Evolutionary conservation across 2,888 invertebrate species (phyloP).

Genomic region (Gisinianus flammeolus): DNA sequence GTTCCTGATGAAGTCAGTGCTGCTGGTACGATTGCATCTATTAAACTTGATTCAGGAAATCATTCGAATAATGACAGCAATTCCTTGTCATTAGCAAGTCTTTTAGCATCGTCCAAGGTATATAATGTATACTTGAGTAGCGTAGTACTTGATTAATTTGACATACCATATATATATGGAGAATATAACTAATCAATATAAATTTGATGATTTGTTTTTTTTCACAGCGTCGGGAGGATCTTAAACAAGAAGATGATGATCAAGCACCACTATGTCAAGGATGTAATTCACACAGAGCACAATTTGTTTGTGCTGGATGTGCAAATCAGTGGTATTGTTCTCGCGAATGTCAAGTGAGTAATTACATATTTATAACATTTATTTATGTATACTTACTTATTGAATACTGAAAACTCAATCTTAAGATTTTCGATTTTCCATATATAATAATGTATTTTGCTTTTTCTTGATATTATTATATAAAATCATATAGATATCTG

Average conservation of each 20-base stretch:
- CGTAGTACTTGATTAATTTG: neutral
- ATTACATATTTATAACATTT: neutral
- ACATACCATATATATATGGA: neutral
- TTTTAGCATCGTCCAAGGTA: conserved; percentile 66
- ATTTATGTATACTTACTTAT: neutral
- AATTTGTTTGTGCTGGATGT: conserved; percentile 88
- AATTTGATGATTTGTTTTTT: conserved; percentile 9
- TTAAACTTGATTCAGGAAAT: conserved; percentile 26
- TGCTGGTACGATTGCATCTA: conserved; percentile 35
- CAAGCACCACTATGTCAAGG: conserved; percentile 82
- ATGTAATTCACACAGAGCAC: conserved; percentile 79
- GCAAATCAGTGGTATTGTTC: conserved; percentile 95
- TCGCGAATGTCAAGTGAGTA: conserved; percentile 83
- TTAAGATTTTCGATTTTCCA: neutral
- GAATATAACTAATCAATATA: neutral
- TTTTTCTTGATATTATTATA: conserved; percentile 40
- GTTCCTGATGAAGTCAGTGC: conserved; percentile 28
- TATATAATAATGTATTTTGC: neutral
- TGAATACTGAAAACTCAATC: neutral
- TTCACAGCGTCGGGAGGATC: conserved; percentile 54
- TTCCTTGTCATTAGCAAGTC: conserved; percentile 62
- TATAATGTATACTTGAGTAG: conserved; percentile 17
- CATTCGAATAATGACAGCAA: conserved; percentile 52
- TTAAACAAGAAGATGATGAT: conserved; percentile 55
- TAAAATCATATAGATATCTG: conserved; percentile 71